Base-by-base conservation (phyloP, 2,113 vertebrate species). In the Ictalurus punctatus region DNA sequence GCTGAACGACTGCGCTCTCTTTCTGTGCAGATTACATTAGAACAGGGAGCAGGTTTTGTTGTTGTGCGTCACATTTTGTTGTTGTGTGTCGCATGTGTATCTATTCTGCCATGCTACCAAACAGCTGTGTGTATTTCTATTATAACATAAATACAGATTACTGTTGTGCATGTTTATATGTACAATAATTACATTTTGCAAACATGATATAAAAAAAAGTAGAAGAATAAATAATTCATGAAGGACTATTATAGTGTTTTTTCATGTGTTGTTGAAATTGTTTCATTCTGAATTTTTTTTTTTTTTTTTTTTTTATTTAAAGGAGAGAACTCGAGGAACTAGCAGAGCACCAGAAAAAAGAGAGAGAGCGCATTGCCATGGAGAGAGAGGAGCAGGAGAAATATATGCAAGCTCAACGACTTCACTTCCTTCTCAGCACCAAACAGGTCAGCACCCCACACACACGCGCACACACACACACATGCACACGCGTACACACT, bases 381-480 rank as follows among this genome's bases (percentile, higher is more conserved):
- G 94, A 97, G 90, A 95, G 91, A 89, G 93, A 96, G 92, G 96
- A 97, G 91, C 95, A 91, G 90, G 86, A 93, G 87, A 96, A 94
- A 94, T 85, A 95, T 87, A 89, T 95, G 91, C 93, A 94, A 94
- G 97, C 97, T 79, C 96, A 95, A 88, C 97, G 96, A 94, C 96
- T 95, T 93, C 98, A 99, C 95, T 96, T 98, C 95, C 97, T 99
- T 88, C 94, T 99, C 93, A 99, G 98, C 95, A 99, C 98, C 6
- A 92, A 96, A 88, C 97, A 98, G 97, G 98, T 99, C 87, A 92
- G 96, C 94, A 27, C 7, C 16, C 93, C 89, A 73, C 69, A 40
- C 69, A 37, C 30, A 19, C 16, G 7, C n/a, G 17, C 69, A 71
- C 65, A n/a, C n/a, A 93, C 89, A 73, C 69, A 40, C 69, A 37